Base-by-base conservation (phyloP, 2,797 vertebrate species). In the Merluccius polli region DNA sequence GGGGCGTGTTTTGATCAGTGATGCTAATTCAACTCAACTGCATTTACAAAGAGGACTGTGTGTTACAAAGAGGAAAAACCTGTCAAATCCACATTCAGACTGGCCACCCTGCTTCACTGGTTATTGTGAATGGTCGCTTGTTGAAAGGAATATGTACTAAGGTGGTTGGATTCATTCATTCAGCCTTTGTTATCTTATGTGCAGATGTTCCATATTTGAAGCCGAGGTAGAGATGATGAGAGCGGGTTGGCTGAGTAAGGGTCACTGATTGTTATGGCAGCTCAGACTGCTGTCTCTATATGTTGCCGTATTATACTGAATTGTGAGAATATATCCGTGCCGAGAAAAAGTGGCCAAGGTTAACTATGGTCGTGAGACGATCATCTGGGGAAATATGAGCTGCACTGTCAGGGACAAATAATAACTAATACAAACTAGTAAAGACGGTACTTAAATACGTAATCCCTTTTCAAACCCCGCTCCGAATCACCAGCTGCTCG, bases 11-110 rank as follows among this genome's bases (percentile, higher is more conserved):
- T 88, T 89, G 87, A 87, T 89, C 83, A 82, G 87, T 89, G 87
- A 90, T 84, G 82, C 80, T 88, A 93, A 92, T 93, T 83, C 74
- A 91, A 90, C 89, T 91, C 85, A 91, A 77, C 73, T 73, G 86
- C 89, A 88, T 93, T 94, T 92, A 91, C 81, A 13, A 80, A 77
- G 79, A 83, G 83, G 80, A 81, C 29, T 48, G 80, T 73, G 52
- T 59, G 69, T 65, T 29, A 11, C 76, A 77, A 67, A 52, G 10
- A 52, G 48, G 77, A 79, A 86, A 81, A 80, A 80, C 74, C 82
- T 85, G 85, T 90, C 90, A 89, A 87, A 91, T 83, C 83, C 83
- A 86, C 82, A 87, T 83, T 86, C 87, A 87, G 41, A 52, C 5
- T 2, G 21, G 15, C 41, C 18, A n/a, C 79, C 75, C 79, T 4